phyloP scores from a whole-genome alignment of 2,113 vertebrate genomes.

The Zosterops pallidus region DNA sequence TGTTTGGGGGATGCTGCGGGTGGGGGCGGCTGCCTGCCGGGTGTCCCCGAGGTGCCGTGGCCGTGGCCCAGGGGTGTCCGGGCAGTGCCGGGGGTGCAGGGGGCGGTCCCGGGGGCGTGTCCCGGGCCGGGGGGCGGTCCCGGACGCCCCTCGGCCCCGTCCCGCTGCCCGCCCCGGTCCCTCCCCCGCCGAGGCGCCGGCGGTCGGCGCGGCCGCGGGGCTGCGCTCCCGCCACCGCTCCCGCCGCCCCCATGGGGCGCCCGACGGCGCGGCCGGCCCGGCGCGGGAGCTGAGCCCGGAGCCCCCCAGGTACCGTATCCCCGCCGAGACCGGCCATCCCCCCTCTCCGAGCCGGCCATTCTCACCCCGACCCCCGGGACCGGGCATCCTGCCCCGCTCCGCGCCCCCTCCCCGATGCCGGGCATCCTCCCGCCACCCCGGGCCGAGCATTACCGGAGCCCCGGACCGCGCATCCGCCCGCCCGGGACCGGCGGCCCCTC shows the following conservation, averaged over 20 bases:
- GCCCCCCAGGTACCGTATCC: not conserved
- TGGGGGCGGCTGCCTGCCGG: not conserved
- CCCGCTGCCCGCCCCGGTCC: too few relatives aligned
- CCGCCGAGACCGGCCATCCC: not conserved
- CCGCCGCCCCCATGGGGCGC: too few relatives aligned
- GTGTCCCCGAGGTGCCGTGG: too few relatives aligned
- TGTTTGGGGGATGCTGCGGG: too few relatives aligned
- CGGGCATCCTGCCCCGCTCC: not conserved
- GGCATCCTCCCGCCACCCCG: not conserved
- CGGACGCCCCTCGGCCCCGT: too few relatives aligned
- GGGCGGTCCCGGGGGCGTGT: not conserved
- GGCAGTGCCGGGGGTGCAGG: too few relatives aligned
- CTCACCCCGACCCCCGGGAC: not conserved
- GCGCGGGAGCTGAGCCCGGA: constrained; percentile 14
- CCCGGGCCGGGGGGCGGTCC: not conserved
- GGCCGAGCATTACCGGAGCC: not conserved
- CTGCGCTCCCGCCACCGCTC: too few relatives aligned
- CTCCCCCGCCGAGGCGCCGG: too few relatives aligned
- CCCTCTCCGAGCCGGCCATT: not conserved
- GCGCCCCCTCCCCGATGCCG: not conserved
- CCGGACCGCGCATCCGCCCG: not conserved
- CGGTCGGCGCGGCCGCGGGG: too few relatives aligned
- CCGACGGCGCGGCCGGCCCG: not conserved
- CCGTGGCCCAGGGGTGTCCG: not conserved
- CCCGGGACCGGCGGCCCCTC: too few relatives aligned